Base-by-base conservation (phyloP, 2,113 vertebrate genomes). In the Microcebus jonahi region DNA sequence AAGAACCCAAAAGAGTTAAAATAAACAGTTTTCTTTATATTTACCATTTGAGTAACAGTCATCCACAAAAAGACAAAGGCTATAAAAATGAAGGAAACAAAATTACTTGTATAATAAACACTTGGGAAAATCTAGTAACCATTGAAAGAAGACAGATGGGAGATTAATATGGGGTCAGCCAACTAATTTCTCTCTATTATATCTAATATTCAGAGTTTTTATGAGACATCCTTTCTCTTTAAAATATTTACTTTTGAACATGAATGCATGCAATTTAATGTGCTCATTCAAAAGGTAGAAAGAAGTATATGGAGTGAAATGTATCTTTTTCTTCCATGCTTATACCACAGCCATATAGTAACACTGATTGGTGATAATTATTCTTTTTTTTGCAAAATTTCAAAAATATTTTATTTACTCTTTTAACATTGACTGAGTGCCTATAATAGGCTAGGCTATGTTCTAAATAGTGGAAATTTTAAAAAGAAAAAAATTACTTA, bases 1-100 rank as follows among this genome's bases (percentile, higher is more conserved):
- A 76, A 71, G 42, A 73, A 85, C 53, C 21, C 70, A 20, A 88
- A 94, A 90, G 71, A 91, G 50, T 94, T 95, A 91, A 97, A 84
- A 34, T 36, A 39, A 93, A 76, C 2, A 75, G 0, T 53, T 83
- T 95, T 80, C 23, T 70, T 90, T 61, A 53, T 76, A 29, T 50
- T 91, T 55, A 68, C 12, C 2, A 53, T 55, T 90, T 84, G 68
- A 92, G 15, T 31, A 71, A 81, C 3, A 95, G 23, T 21, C 65
- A 75, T 9, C 61, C 53, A 45, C 27, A 68, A 92, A 93, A 73
- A 93, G 25, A 73, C 2, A 36, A 53, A 85, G 92, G 61, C 1
- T 13, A 77, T 80, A 79, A 77, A 92, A 79, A 45, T 39, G 91
- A 67, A 85, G 1, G 20, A 80, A 96, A 79, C 68, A 80, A 86